phyloP scores from a whole-genome alignment of 2,113 vertebrate genomes.

The Haemorhous mexicanus region DNA sequence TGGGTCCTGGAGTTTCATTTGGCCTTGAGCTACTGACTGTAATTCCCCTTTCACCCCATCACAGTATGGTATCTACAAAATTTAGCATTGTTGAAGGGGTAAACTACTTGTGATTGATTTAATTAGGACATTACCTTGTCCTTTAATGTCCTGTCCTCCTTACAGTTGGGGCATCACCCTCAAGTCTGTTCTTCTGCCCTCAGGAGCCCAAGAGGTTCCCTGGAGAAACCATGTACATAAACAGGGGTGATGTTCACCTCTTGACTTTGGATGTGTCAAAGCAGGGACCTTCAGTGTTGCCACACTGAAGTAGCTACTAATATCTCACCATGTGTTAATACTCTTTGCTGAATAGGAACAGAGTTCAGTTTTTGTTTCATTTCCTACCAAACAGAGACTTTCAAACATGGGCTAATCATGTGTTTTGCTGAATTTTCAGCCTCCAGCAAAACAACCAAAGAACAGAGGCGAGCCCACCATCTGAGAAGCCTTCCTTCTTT shows the following conservation, averaged over 20 bases:
- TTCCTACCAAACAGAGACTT: conserved; percentile 34
- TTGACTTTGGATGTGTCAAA: not conserved
- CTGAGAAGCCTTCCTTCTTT: not conserved
- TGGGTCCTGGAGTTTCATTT: not conserved
- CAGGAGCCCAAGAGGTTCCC: not conserved
- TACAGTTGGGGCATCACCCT: not conserved
- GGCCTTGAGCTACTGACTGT: not conserved
- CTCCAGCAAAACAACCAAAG: not conserved
- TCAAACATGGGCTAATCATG: not conserved
- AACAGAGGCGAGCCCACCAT: not conserved
- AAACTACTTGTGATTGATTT: not conserved
- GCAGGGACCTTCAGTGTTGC: not conserved
- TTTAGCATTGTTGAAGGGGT: not conserved
- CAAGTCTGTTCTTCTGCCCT: not conserved
- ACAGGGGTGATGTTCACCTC: not conserved
- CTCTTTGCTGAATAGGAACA: not conserved
- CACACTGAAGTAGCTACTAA: not conserved
- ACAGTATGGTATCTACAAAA: not conserved
- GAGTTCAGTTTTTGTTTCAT: not conserved
- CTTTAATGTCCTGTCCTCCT: not conserved
- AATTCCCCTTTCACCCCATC: not conserved
- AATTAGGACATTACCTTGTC: not conserved
- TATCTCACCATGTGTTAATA: not conserved
- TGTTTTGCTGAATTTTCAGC: not conserved
- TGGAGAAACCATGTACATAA: not conserved